Conservation (phyloP, 2,797 vertebrate genomes). For the Oreortyx pictus region DNA sequence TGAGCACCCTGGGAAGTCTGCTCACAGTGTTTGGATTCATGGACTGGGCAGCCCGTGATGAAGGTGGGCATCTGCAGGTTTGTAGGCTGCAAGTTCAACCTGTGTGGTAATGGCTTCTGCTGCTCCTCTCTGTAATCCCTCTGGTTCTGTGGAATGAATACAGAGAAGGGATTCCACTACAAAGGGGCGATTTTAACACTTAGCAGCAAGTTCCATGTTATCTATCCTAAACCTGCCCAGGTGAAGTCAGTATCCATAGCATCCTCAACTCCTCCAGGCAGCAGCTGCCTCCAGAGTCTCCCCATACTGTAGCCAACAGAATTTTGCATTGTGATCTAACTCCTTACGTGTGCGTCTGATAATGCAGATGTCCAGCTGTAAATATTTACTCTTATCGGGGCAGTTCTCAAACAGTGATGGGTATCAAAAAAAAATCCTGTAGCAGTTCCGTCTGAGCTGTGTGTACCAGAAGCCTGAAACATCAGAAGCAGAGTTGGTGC, state of each 20-base stretch:
- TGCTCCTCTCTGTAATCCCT: not conserved
- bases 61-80: not conserved
- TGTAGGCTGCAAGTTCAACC: not conserved
- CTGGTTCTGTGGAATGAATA: not conserved
- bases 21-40: not conserved
- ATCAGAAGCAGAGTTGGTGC: not conserved
- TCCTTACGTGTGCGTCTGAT: not conserved
- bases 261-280: not conserved
- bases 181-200: not conserved
- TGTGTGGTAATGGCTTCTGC: not conserved
- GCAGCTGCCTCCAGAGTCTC: not conserved
- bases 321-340: not conserved
- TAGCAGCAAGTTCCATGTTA: not conserved
- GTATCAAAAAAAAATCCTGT: not conserved
- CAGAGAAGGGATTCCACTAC: not conserved
- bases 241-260: not conserved
- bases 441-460: not conserved
- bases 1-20: accelerated
- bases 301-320: not conserved
- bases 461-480: not conserved
- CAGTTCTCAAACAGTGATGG: not conserved
- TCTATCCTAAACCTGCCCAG: not conserved
- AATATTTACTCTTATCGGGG: not conserved
- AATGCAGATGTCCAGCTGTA: not conserved
- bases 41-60: not conserved